Base-by-base conservation (phyloP, 2,888 invertebrate genomes). In the Chloroclystis v-ata region DNA sequence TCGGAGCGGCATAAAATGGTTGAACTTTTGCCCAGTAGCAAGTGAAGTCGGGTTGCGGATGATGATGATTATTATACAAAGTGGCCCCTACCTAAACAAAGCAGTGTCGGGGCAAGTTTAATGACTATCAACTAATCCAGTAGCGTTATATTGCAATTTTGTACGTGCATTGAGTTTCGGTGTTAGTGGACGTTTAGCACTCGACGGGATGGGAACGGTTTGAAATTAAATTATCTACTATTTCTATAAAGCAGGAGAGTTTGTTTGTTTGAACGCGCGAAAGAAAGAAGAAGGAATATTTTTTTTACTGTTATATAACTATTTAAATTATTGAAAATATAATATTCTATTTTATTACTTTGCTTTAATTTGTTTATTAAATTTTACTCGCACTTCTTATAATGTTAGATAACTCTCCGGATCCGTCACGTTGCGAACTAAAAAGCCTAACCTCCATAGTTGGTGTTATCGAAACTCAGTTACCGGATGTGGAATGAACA, bases 91-190 rank as follows among this genome's bases (percentile, higher is more conserved):
- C 45, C 13, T 8, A 9, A 37, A 49, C 49, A 49, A 41, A 41
- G 44, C 30, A 44, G 16, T 29, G 41, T n/a, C 11, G 9, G 60
- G 39, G 51, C 46, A 59, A 59, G 52, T 60, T 60, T 60, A 60
- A 60, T 60, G 60, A 59, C 56, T 54, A 58, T 59, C 56, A 57
- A 54, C 52, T 57, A 57, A 60, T 60, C 57, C 32, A 24, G 42
- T 42, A 30, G 47, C 43, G 49, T 51, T 55, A 54, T 52, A 52
- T 48, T 53, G 60, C 60, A 54, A 59, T 60, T 60, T 57, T 54
- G 57, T 55, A 55, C 57, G 59, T 56, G 56, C 48, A 41, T 12
- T 39, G 28, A 55, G 50, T 50, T 50, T 46, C 28, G 44, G 43
- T 40, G 46, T 43, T 46, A 46, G 43, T 37, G 14, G 41, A 24